Evolutionary conservation across 1,140 invertebrate species (phyloP).

Genomic region (Tetragnatha versicolor): DNA sequence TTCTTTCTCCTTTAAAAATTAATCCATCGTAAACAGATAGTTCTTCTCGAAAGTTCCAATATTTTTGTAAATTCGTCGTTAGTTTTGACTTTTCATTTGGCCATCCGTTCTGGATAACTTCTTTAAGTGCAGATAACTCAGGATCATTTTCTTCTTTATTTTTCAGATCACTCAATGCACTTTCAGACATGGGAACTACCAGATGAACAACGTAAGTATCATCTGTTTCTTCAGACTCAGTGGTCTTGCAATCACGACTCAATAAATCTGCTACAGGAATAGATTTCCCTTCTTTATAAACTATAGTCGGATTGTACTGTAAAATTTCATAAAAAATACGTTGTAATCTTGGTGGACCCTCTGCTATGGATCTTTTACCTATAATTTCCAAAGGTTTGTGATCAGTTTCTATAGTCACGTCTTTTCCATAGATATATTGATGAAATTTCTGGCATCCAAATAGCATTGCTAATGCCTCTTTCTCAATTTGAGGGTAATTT

Average conservation of each 20-base stretch:
- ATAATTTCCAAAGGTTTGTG: slow-evolving; percentile 58
- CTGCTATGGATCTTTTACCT: slow-evolving; percentile 55
- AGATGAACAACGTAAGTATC: neutral
- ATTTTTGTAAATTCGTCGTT: neutral
- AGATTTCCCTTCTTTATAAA: slow-evolving; percentile 44
- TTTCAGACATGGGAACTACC: neutral
- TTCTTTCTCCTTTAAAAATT: slow-evolving; percentile 4
- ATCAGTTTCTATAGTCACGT: slow-evolving; percentile 23
- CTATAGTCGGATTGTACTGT: slow-evolving; percentile 43
- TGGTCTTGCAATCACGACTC: neutral
- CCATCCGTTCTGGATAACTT: neutral
- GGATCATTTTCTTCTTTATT: too few species aligned
- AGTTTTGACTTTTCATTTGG: neutral
- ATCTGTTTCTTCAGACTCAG: neutral
- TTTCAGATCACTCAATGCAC: neutral
- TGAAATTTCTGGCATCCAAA: slow-evolving; percentile 63
- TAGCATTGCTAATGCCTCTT: slow-evolving; percentile 63
- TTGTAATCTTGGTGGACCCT: slow-evolving; percentile 57
- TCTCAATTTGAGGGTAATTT: slow-evolving; percentile 65
- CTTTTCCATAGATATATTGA: slow-evolving; percentile 4
- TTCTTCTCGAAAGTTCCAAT: slow-evolving; percentile 20
- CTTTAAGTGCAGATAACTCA: too few species aligned
- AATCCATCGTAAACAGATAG: neutral
- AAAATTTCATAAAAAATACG: slow-evolving; percentile 57
- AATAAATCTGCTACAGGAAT: slow-evolving; percentile 37